phyloP scores from a whole-genome alignment of 1,140 invertebrate genomes.

The Drosophila ambigua region DNA sequence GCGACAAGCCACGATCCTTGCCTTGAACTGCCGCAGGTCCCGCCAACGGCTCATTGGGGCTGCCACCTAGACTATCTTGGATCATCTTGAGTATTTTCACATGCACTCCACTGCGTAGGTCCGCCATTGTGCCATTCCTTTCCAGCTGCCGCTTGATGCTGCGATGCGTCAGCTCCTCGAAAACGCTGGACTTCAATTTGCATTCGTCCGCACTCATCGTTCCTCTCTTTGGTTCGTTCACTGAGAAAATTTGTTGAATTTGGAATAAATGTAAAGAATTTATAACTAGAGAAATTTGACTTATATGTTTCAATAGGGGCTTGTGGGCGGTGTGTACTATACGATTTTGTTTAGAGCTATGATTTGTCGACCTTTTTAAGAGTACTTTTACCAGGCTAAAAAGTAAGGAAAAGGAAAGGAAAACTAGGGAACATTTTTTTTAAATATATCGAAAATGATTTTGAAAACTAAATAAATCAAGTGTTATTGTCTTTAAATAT shows the following conservation, averaged over 20 bases:
- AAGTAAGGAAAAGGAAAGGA: too few relatives aligned
- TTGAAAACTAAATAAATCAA: too few relatives aligned
- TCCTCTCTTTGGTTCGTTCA: neutral
- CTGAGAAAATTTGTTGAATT: neutral
- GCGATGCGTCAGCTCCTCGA: slow-evolving; percentile 38
- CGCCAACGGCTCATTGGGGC: slow-evolving; percentile 14
- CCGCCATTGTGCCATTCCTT: slow-evolving; percentile 41
- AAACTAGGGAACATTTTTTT: too few relatives aligned
- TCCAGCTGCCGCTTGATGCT: slow-evolving; percentile 47
- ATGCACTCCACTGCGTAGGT: slow-evolving; percentile 54
- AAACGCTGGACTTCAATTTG: slow-evolving; percentile 7
- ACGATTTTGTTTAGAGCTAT: neutral
- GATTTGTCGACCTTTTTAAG: neutral
- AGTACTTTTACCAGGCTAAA: too few relatives aligned
- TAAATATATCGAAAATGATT: too few relatives aligned
- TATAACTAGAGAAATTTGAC: too few relatives aligned
- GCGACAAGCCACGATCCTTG: slow-evolving; percentile 14
- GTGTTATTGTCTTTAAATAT: too few relatives aligned
- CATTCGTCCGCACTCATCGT: slow-evolving; percentile 32
- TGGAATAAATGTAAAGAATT: too few relatives aligned
- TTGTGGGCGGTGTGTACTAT: neutral
- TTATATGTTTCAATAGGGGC: neutral
- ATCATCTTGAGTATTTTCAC: slow-evolving; percentile 50
- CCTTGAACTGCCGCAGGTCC: slow-evolving; percentile 5
- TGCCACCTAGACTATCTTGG: slow-evolving; percentile 13